Evolutionary conservation across 53 echinoderm and acorn worm species (phyloP), one percentile per base, ranked within the genome.

Genomic region (Temnopleurus reevesii): DNA sequence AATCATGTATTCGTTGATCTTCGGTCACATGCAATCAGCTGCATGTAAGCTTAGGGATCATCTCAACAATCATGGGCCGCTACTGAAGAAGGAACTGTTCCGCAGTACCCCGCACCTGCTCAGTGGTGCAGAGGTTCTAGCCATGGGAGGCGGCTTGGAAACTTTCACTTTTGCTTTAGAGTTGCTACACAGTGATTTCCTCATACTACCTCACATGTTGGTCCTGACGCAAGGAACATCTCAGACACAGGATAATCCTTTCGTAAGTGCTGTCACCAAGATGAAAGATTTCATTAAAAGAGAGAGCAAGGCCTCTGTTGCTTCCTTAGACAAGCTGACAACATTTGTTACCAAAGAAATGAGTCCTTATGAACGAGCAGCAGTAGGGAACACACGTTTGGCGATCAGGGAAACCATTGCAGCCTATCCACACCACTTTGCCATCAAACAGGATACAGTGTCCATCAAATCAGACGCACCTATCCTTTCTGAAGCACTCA

Each of bases 241-340:
- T 23, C 25, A 26, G 5, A 27, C 47, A 49, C 28, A 49, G 28
- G 30, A 80, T 47, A 80, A 51, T 12, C 46, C 80, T 1, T 51
- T 80, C 28, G 51, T 51, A 80, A 80, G 51, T 80, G 80, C 80
- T 30, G 17, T 80, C 19, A 3, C 46, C 80, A 80, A 80, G 51
- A 80, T 80, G 18, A 80, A 80, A 51, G 51, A 30, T 17, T 49
- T 49, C 18, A 80, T 80, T 28, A 51, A n/a, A n/a, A n/a, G n/a
- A n/a, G n/a, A n/a, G n/a, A n/a, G n/a, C n/a, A n/a, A n/a, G n/a
- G n/a, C n/a, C n/a, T n/a, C n/a, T n/a, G n/a, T n/a, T n/a, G n/a
- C n/a, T n/a, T n/a, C n/a, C n/a, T n/a, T n/a, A n/a, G n/a, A n/a
- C n/a, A n/a, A n/a, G n/a, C 43, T 46, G 24, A 0, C 29, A 49